These are phyloP conservation scores for Mystacornis crossleyi DNA, from an alignment of 2,113 vertebrate genomes.

Conservation along the genomic window DNA sequence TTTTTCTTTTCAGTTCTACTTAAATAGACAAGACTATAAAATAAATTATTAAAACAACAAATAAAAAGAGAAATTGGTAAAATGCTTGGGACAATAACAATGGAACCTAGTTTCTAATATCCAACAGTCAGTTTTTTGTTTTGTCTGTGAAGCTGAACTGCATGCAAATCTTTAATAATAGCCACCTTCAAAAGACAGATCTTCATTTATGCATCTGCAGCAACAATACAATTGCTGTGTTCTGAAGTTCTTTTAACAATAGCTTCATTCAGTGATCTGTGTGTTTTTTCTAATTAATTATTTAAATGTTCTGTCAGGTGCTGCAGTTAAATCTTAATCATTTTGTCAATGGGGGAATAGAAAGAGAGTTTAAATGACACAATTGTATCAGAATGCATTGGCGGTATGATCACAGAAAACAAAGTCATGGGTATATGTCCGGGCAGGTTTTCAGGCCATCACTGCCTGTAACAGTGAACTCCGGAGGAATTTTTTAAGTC, in stretches of 20 bases:
- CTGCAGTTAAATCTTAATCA: neutral
- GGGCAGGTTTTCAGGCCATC: neutral
- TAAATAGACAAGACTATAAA: neutral
- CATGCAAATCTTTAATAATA: neutral
- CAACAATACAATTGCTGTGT: neutral
- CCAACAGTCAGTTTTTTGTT: neutral
- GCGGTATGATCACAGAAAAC: neutral
- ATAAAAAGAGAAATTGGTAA: neutral
- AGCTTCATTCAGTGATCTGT: neutral
- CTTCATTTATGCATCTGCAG: neutral
- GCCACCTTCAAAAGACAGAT: neutral
- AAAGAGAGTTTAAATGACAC: neutral
- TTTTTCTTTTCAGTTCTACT: neutral
- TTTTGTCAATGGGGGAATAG: neutral
- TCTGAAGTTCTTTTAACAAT: neutral
- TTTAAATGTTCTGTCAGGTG: slow-evolving; percentile 16
- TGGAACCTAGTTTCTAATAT: neutral
- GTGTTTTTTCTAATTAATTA: neutral
- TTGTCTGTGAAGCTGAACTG: neutral
- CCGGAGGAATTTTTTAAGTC: neutral
- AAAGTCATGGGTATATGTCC: neutral
- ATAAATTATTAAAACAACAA: neutral
- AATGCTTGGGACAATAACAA: neutral
- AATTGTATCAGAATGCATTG: neutral
- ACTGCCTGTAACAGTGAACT: neutral